Percentiles rank a stretch among this genome's conserved stretches.
These are phyloP conservation scores for Megastigmus dorsalis DNA, from an alignment of 2,888 invertebrate genomes.

Conservation along the genomic window DNA sequence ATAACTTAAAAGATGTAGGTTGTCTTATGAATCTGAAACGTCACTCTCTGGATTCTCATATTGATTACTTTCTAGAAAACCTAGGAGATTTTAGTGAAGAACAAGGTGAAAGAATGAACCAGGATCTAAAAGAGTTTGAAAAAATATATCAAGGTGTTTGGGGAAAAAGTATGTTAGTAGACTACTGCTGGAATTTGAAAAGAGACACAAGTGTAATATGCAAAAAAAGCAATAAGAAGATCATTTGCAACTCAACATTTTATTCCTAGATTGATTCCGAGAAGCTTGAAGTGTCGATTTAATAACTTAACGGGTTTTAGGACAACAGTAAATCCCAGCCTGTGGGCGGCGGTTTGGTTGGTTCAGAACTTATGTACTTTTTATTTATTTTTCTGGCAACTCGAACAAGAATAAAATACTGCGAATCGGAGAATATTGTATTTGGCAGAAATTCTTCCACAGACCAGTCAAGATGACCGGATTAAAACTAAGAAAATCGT, in stretches of 20 bases:
- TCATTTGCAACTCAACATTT: background rate
- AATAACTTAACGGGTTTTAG: no score
- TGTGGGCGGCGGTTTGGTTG: no score
- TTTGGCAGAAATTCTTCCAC: no score
- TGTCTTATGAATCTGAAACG: slow-evolving; percentile 57
- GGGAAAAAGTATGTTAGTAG: slow-evolving; percentile 1
- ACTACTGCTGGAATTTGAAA: slow-evolving; percentile 8
- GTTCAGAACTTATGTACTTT: no score
- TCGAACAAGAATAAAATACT: no score
- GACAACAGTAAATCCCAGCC: no score
- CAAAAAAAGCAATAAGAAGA: background rate
- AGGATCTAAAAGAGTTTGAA: slow-evolving; percentile 3
- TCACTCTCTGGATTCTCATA: background rate
- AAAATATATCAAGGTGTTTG: slow-evolving; percentile 8
- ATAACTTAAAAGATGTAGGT: slow-evolving; percentile 41
- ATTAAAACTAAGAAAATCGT: no score
- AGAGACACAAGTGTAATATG: background rate
- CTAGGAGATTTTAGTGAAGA: slow-evolving; percentile 2
- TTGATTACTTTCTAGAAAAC: background rate
- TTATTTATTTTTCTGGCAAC: no score
- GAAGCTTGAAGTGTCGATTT: no score
- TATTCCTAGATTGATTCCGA: no score
- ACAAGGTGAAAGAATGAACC: slow-evolving; percentile 5
- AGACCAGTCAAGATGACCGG: no score
- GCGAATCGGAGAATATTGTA: no score